These are phyloP conservation scores for Anas capensis DNA, from an alignment of 2,797 vertebrate species.

Conservation along the genomic window DNA sequence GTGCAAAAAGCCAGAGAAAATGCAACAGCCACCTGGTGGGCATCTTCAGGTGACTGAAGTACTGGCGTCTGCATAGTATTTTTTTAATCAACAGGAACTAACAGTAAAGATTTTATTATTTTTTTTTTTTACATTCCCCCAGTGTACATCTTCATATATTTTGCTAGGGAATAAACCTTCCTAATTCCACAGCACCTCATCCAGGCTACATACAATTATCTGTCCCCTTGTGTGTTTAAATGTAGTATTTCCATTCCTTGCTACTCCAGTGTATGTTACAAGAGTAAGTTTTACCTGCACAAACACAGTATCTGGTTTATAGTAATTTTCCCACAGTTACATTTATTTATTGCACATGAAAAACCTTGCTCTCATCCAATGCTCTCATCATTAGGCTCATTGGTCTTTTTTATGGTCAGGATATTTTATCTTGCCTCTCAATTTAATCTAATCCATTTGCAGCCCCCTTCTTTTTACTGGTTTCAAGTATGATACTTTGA, in stretches of 20 bases:
- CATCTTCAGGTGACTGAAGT: fast-evolving
- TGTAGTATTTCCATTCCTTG: not conserved
- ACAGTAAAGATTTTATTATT: not conserved
- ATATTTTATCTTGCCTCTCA: not conserved
- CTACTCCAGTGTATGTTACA: not conserved
- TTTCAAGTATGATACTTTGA: not conserved
- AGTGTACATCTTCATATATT: not conserved
- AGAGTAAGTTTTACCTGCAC: not conserved
- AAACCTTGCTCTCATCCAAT: not conserved
- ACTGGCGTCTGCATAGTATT: not conserved
- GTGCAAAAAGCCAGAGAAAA: not conserved
- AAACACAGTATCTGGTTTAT: not conserved
- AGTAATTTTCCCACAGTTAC: not conserved
- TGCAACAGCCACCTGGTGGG: not conserved
- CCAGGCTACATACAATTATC: not conserved
- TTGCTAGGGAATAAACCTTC: not conserved
- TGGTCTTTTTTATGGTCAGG: not conserved
- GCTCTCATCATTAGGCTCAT: not conserved
- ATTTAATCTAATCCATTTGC: not conserved
- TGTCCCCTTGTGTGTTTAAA: not conserved
- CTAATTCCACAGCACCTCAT: not conserved
- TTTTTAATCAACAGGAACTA: not conserved
- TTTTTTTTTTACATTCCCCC: not conserved
- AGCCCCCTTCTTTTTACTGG: not conserved
- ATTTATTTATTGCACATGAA: not conserved